These are phyloP conservation scores for Hippoglossus stenolepis DNA, from an alignment of 2,113 vertebrate genomes.

Conservation along the genomic window DNA sequence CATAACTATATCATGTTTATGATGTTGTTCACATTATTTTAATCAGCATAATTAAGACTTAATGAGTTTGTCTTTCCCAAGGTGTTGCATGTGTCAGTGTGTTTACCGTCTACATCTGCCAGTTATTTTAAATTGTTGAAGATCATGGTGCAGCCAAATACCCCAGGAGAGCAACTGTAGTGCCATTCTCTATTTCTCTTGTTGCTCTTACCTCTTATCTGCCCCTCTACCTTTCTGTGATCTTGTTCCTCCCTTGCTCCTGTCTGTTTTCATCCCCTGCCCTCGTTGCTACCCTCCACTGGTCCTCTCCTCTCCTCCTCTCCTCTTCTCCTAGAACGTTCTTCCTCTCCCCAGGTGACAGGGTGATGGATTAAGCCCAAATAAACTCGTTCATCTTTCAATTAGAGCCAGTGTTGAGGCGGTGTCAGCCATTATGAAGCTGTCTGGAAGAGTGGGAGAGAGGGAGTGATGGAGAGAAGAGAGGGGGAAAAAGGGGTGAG, in stretches of 20 bases:
- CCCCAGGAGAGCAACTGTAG: neutral
- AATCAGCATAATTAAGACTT: slow-evolving; percentile 33
- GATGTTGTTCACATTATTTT: slow-evolving; percentile 3
- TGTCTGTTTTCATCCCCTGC: slow-evolving; percentile 5
- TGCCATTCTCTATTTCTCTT: slow-evolving; percentile 19
- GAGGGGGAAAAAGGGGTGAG: slow-evolving; percentile 4
- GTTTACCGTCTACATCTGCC: neutral
- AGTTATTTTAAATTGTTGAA: slow-evolving; percentile 15
- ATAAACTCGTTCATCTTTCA: slow-evolving; percentile 85
- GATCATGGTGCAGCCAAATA: slow-evolving; percentile 23
- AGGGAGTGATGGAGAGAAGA: slow-evolving; percentile 61
- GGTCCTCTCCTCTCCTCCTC: slow-evolving; percentile 20
- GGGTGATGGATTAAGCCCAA: slow-evolving; percentile 83
- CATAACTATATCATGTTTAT: slow-evolving; percentile 4
- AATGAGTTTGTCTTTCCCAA: slow-evolving; percentile 32
- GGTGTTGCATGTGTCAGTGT: slow-evolving; percentile 6
- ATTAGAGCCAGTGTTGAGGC: slow-evolving; percentile 80
- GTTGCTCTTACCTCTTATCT: slow-evolving; percentile 32
- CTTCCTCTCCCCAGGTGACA: slow-evolving; percentile 74
- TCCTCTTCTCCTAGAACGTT: slow-evolving; percentile 35
- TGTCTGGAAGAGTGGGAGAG: slow-evolving; percentile 69
- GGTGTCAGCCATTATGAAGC: slow-evolving; percentile 82
- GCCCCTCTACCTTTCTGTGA: slow-evolving; percentile 39
- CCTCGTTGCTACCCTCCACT: slow-evolving; percentile 5
- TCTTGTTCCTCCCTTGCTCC: slow-evolving; percentile 31